A percentile compares a stretch with the other conserved stretches of the same genome.
Evolutionary conservation across 1,140 invertebrate species (phyloP).

Genomic region (Aphis craccivora): DNA sequence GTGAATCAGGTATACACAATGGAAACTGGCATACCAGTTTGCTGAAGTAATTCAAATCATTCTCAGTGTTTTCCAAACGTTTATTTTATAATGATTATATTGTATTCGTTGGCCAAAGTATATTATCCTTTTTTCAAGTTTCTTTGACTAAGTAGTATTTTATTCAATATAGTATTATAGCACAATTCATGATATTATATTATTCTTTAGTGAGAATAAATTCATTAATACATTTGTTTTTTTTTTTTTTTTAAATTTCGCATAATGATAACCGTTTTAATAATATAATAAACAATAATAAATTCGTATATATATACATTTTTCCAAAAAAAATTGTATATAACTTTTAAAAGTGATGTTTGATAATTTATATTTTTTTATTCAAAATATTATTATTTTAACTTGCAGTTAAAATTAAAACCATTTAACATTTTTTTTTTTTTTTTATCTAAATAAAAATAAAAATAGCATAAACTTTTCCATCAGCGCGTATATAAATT

Average conservation of each 20-base stretch:
- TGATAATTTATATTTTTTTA: background rate
- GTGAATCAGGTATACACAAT: background rate
- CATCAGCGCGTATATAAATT: background rate
- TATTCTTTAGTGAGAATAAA: background rate
- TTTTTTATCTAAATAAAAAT: background rate
- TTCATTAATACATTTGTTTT: background rate
- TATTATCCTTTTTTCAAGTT: background rate
- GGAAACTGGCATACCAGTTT: background rate
- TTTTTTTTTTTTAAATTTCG: background rate
- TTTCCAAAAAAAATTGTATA: background rate
- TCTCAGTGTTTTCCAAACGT: background rate
- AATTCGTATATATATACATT: background rate
- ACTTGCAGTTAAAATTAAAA: background rate
- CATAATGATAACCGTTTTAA: background rate
- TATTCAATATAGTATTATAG: background rate
- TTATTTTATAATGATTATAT: background rate
- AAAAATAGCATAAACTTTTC: background rate
- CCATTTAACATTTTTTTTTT: background rate
- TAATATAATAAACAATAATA: background rate
- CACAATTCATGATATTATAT: background rate
- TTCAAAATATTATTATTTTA: background rate
- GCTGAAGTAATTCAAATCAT: background rate
- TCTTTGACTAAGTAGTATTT: background rate
- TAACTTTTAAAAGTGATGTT: background rate
- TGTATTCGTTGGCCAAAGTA: background rate